Conservation (phyloP, 2,113 vertebrate genomes). For the Orientallactaga bullata region DNA sequence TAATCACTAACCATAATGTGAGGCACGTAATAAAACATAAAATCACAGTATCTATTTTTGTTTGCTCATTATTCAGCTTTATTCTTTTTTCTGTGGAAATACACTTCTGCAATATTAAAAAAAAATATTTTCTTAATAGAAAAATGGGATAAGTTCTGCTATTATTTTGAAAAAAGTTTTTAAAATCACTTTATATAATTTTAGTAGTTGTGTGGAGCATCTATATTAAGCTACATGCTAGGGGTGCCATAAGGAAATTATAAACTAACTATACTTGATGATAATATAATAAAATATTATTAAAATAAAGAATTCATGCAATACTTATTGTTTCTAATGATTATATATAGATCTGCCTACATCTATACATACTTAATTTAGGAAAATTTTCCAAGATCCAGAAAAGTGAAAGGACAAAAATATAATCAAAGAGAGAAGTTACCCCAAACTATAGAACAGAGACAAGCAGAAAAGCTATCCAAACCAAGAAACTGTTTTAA, state of each 20-base stretch:
- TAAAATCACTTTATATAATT: neutral
- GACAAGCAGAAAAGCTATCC: no score
- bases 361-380: neutral
- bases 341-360: neutral
- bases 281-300: neutral
- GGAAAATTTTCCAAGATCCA: neutral
- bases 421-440: neutral
- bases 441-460: no score
- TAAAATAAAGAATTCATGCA: neutral
- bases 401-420: neutral
- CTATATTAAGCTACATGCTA: neutral
- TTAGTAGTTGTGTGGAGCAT: neutral
- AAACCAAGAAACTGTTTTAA: no score
- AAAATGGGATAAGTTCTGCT: neutral
- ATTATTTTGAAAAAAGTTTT: conserved; percentile 21
- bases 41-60: conserved; percentile 23
- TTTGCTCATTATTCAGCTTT: neutral
- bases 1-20: neutral
- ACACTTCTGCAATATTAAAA: neutral
- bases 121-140: neutral
- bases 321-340: neutral
- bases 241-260: neutral
- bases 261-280: conserved; percentile 24
- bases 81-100: conserved; percentile 4
- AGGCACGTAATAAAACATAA: neutral